Evolutionary conservation across 2,797 vertebrate genomes (phyloP).

Genomic region (Pterois miles): DNA sequence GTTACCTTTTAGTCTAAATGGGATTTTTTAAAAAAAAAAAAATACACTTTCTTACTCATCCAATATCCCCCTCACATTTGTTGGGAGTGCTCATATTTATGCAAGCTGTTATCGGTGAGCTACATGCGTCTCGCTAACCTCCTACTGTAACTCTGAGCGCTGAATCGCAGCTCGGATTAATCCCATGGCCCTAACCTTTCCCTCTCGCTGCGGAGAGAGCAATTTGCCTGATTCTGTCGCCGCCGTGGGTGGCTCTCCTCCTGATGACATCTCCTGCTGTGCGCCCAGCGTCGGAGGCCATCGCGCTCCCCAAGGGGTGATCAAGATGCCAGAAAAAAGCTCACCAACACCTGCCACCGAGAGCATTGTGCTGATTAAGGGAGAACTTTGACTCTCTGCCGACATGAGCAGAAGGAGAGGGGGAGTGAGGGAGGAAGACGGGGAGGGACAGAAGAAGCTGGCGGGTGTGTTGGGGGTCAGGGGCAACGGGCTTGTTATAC

Average conservation of each 20-base stretch:
- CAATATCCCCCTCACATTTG: not conserved
- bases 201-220: slow-evolving; percentile 67
- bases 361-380: slow-evolving; percentile 83
- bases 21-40: too few relatives aligned
- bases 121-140: slow-evolving; percentile 9
- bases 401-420: slow-evolving; percentile 66
- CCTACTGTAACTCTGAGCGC: slow-evolving; percentile 27
- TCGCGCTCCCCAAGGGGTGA: slow-evolving; percentile 71
- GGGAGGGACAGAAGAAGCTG: slow-evolving; percentile 38
- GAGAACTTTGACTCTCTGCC: slow-evolving; percentile 73
- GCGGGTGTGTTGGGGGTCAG: slow-evolving; percentile 46
- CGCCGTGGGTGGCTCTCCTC: slow-evolving; percentile 72
- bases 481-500: slow-evolving; percentile 54
- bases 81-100: slow-evolving; percentile 4
- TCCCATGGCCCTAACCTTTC: slow-evolving; percentile 63
- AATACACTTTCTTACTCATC: not conserved
- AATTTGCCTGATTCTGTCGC: slow-evolving; percentile 83
- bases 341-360: slow-evolving; percentile 78
- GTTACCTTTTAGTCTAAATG: not conserved
- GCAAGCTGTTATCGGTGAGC: slow-evolving; percentile 20
- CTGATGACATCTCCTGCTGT: slow-evolving; percentile 73
- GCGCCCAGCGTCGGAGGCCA: slow-evolving; percentile 65
- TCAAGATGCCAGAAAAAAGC: slow-evolving; percentile 71
- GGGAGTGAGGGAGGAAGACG: slow-evolving; percentile 44
- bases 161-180: slow-evolving; percentile 46